Base-by-base conservation (phyloP, 1,140 invertebrate genomes). In the Portunus trituberculatus region DNA sequence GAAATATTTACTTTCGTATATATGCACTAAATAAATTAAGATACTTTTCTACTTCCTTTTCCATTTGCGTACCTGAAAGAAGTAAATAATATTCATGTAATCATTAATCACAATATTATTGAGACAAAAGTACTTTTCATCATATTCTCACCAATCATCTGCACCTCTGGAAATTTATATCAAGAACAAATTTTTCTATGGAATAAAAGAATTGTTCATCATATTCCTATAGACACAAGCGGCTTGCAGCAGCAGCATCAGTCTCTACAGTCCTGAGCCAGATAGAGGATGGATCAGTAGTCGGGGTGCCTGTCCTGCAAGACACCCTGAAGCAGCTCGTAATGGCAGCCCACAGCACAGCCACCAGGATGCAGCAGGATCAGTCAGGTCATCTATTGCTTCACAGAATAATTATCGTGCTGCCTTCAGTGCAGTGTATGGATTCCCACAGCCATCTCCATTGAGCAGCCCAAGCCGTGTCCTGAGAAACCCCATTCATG, bases 181-280 rank as follows among this genome's bases (percentile, higher is more conserved):
- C 39, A 39, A 39, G 39, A 39, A 39, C 39, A 39, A 39, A 39
- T 39, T 39, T 39, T 39, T 39, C 39, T 39, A 39, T 39, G 39
- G 39, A 39, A 39, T 2, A 39, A 39, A 39, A 39, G 39, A 39
- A 39, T 2, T 2, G 39, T 39, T 2, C 39, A 39, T 39, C 39
- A 39, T 39, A 39, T 39, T 39, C 6, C 39, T 39, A 39, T 52
- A 95, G 94, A 82, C 94, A 95, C 93, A 95, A 93, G 29, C 92
- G 92, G 28, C 31, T 94, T 29, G 93, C 89, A 45, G 93, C 93
- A 20, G 52, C 95, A 86, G 32, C 93, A 29, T 94, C 95, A 7
- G 59, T 96, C 25, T 96, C 95, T 32, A 96, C 95, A 39, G 92
- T 96, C 10, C 94, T 96, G 45, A 88, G 93, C 12, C 89, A 91